phyloP scores from a whole-genome alignment of 1,140 invertebrate genomes.

The Drosophila littoralis region DNA sequence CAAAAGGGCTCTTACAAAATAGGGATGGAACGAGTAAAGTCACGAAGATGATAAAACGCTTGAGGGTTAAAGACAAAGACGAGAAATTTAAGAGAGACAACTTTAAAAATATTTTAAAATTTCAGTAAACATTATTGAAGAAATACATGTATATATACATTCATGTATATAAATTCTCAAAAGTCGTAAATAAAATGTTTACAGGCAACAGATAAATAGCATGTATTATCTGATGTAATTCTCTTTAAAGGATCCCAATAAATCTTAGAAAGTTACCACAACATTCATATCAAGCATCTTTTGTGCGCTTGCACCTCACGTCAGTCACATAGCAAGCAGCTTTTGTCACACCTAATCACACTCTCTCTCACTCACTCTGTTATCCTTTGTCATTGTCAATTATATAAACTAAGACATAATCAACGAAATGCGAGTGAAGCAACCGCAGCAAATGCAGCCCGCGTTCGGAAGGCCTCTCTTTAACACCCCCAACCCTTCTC shows the following conservation, averaged over 20 bases:
- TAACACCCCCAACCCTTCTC: not conserved
- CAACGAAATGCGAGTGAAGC: not conserved
- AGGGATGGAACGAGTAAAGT: not conserved
- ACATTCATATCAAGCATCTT: not conserved
- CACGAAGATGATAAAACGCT: too few species aligned
- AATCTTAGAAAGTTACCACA: not conserved
- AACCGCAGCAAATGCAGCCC: not conserved
- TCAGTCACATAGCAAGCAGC: not conserved
- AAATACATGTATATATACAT: too few species aligned
- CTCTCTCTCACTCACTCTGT: not conserved
- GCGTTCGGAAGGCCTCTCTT: not conserved
- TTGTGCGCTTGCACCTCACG: not conserved
- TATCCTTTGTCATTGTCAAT: slow-evolving; percentile 9
- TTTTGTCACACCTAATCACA: not conserved
- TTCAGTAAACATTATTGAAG: too few species aligned
- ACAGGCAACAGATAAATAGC: too few species aligned
- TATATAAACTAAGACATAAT: slow-evolving; percentile 1
- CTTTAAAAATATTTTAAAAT: too few species aligned
- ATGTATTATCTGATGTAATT: too few species aligned
- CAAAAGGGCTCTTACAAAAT: not conserved
- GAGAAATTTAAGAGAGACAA: too few species aligned
- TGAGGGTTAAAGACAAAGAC: too few species aligned
- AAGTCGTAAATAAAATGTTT: too few species aligned
- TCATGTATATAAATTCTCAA: too few species aligned
- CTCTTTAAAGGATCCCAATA: too few species aligned